A percentile compares a stretch with the other conserved stretches of the same genome.
These are phyloP conservation scores for Furcula furcula DNA, from an alignment of 2,888 invertebrate species.

Conservation along the genomic window DNA sequence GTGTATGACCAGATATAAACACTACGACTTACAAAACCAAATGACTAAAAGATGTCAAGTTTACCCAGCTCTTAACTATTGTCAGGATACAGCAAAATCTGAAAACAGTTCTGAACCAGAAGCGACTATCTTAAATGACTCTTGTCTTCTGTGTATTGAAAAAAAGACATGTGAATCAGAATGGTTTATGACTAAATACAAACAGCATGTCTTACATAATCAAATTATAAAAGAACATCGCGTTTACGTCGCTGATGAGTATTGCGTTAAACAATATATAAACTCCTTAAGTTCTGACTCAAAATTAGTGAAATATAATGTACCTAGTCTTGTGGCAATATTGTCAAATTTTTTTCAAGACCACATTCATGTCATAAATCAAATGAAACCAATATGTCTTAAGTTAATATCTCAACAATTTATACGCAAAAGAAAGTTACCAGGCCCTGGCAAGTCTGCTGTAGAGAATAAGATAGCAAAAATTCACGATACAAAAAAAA, in stretches of 20 bases:
- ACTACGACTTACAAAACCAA: no score
- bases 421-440: slow-evolving; percentile 7
- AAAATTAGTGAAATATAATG: background rate
- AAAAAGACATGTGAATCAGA: slow-evolving; percentile 13
- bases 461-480: slow-evolving; percentile 1
- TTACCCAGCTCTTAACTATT: no score
- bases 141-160: no score
- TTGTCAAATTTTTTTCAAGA: slow-evolving; percentile 23
- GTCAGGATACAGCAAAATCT: no score
- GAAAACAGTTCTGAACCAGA: no score
- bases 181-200: slow-evolving; percentile 15
- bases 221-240: background rate
- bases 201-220: slow-evolving; percentile 6
- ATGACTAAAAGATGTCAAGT: no score
- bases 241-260: background rate
- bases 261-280: no score
- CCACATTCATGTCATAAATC: slow-evolving; percentile 4
- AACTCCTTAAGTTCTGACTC: no score
- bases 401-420: slow-evolving; percentile 1
- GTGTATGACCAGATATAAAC: no score
- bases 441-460: background rate
- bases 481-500: background rate
- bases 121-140: no score
- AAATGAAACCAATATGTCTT: background rate
- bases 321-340: slow-evolving; percentile 14